These are phyloP conservation scores for Rhorus exstirpatorius DNA, from an alignment of 2,888 invertebrate species.

Conservation along the genomic window DNA sequence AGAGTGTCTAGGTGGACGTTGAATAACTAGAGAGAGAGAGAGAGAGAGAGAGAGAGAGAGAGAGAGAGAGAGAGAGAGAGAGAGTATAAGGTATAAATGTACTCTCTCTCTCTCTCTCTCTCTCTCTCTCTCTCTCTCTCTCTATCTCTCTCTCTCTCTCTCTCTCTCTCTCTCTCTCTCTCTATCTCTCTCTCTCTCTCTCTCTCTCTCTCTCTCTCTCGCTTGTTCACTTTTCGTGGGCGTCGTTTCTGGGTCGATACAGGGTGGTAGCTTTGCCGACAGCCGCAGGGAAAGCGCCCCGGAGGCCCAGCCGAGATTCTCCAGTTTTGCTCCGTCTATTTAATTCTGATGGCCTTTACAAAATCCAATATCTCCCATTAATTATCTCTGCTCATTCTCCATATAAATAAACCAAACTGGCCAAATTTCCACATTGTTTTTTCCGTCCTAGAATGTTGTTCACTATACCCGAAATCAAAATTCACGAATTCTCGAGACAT, in stretches of 20 bases:
- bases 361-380: slow-evolving; percentile 36
- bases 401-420: neutral
- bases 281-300: slow-evolving; percentile 75
- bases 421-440: neutral
- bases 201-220: no score
- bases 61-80: slow-evolving; percentile 9
- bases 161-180: no score
- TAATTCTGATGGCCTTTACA: slow-evolving; percentile 31
- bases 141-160: no score
- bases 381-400: slow-evolving; percentile 1
- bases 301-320: slow-evolving; percentile 64
- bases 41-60: slow-evolving; percentile 32
- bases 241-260: slow-evolving; percentile 82
- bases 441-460: no score
- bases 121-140: no score
- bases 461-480: no score
- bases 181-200: no score
- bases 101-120: no score
- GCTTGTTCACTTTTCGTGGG: slow-evolving; percentile 77
- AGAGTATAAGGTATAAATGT: slow-evolving; percentile 4
- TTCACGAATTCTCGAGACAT: no score
- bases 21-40: slow-evolving; percentile 20
- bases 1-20: neutral
- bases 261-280: slow-evolving; percentile 80
- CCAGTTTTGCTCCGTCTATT: slow-evolving; percentile 40